Evolutionary conservation across 2,888 invertebrate species (phyloP), one percentile per base, ranked within the genome.

Genomic region (Hipparchia sbordonii): DNA sequence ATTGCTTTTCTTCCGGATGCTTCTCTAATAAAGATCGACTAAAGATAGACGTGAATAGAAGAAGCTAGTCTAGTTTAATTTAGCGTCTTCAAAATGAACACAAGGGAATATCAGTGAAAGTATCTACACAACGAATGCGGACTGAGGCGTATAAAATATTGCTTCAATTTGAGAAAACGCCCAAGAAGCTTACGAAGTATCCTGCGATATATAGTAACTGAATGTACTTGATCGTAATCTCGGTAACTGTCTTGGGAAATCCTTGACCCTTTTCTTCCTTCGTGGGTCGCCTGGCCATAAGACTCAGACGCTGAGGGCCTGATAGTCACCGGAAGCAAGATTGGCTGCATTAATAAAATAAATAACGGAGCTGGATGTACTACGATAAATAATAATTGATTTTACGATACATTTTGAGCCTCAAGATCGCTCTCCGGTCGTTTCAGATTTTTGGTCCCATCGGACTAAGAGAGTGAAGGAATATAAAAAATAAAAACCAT

Each of bases 141-240:
- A 6, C 56, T 13, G 56, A 6, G 56, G 56, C 13, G 8, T 9
- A 52, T 52, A 57, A 67, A 57, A 67, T 57, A 67, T 71, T 61
- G 67, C 52, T 12, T 48, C 66, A 52, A 71, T 66, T 66, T 45
- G 13, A 45, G 62, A 13, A 12, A 57, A 66, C 39, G 12, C 71
- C 66, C 67, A n/a, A 23, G 61, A 54, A 61, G 71, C 59, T 66
- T 23, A 51, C 39, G 13, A 67, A 67, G 57, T 67, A 71, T 52
- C 61, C 67, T 54, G 13, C 61, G 59, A 67, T 67, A 67, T 71
- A 67, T 60, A 71, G 67, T 45, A 72, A 70, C 72, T 70, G 66
- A 72, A 70, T 70, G 72, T 72, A 70, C 80, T 80, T 75, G 76
- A 75, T 78, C 12, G 77, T 77, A 79, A 75, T 78, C 76, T 72